phyloP scores from a whole-genome alignment of 2,888 invertebrate genomes.

The Leucophora obtusa region DNA sequence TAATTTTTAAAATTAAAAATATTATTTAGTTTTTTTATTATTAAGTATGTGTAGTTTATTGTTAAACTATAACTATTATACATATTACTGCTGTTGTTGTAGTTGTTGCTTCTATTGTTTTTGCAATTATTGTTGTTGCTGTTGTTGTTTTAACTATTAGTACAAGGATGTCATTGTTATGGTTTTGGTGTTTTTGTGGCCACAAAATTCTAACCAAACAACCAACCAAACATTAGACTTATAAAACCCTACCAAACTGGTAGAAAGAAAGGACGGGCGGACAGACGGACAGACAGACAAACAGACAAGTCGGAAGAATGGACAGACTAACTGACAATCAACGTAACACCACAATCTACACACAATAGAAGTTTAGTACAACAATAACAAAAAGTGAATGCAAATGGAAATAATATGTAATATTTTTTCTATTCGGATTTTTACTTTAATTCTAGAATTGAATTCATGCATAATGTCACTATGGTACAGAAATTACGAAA shows the following conservation, averaged over 20 bases:
- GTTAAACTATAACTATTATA: neutral
- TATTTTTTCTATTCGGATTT: conserved; percentile 13
- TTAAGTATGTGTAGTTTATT: neutral
- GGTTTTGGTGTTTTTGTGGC: conserved; percentile 55
- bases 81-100: conserved; percentile 20
- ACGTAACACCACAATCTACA: conserved; percentile 49
- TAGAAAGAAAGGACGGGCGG: neutral
- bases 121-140: conserved; percentile 33
- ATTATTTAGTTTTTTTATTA: too few species aligned
- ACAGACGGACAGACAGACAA: neutral
- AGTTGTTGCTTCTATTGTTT: conserved; percentile 46
- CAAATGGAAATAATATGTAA: conserved; percentile 37
- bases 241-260: conserved; percentile 31
- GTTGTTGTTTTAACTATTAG: conserved; percentile 37
- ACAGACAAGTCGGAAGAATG: neutral
- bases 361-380: conserved; percentile 44
- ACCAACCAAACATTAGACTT: conserved; percentile 55
- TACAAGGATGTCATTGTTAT: conserved; percentile 55
- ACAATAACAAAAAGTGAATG: conserved; percentile 27
- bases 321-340: conserved; percentile 40
- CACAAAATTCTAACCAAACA: conserved; percentile 59
- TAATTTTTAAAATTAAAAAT: too few species aligned
- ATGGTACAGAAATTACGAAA: neutral
- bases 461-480: conserved; percentile 40
- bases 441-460: conserved; percentile 44